A percentile compares a stretch with the other conserved stretches of the same genome.
phyloP scores from a whole-genome alignment of 2,888 invertebrate species.

The Epistrophe eligans region DNA sequence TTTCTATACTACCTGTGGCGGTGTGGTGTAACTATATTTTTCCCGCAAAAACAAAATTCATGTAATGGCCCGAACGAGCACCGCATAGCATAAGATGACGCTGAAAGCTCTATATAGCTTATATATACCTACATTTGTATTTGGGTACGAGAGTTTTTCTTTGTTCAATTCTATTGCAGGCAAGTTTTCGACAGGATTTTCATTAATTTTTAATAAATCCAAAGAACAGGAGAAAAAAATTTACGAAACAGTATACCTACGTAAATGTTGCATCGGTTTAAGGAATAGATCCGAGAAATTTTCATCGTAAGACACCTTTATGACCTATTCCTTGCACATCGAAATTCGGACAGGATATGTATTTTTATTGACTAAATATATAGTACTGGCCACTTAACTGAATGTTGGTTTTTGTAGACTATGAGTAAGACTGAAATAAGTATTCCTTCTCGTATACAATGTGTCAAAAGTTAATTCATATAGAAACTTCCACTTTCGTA shows the following conservation, averaged over 20 bases:
- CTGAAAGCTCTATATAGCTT: not conserved
- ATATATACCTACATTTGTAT: too few species aligned
- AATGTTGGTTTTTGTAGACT: not conserved
- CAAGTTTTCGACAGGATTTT: slow-evolving; percentile 39
- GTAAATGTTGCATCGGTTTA: slow-evolving; percentile 40
- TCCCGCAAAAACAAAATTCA: slow-evolving; percentile 34
- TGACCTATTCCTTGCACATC: slow-evolving; percentile 61
- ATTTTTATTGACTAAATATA: slow-evolving; percentile 43
- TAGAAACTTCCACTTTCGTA: too few species aligned
- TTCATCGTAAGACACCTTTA: slow-evolving; percentile 58
- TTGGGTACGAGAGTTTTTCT: slow-evolving; percentile 3
- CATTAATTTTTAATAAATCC: slow-evolving; percentile 74
- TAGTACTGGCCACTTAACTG: slow-evolving; percentile 35
- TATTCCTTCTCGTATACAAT: not conserved
- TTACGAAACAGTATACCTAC: slow-evolving; percentile 10
- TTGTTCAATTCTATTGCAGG: slow-evolving; percentile 56
- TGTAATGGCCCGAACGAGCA: slow-evolving; percentile 66
- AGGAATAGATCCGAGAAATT: slow-evolving; percentile 39
- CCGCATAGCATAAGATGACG: slow-evolving; percentile 52
- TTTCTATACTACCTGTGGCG: slow-evolving; percentile 15
- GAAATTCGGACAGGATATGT: slow-evolving; percentile 24
- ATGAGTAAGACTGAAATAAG: not conserved
- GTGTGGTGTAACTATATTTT: slow-evolving; percentile 16
- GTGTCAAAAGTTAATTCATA: not conserved
- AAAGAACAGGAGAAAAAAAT: slow-evolving; percentile 56